Evolutionary conservation across 35 echinoderm and acorn worm genomes (phyloP), one percentile per base, ranked within the genome.

Genomic region (Acanthaster planci): DNA sequence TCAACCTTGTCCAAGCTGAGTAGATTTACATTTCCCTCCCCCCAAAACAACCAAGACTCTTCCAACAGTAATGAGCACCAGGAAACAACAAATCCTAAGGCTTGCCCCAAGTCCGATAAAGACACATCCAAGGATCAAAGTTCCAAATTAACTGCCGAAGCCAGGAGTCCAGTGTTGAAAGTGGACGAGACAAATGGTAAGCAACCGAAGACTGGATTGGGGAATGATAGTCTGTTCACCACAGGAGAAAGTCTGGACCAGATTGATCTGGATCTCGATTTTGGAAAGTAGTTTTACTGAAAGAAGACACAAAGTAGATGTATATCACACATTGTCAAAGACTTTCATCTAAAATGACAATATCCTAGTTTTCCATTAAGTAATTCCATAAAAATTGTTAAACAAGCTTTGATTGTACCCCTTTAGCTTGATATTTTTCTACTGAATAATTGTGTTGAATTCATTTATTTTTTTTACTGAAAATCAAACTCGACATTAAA

Each of bases 1-100:
- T 52, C 81, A 17, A 90, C 88, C 21, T 18, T 77, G 40, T 90
- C 88, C 55, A 90, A 90, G 72, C 82, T 90, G 21, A 90, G 76
- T 19, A 77, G 52, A 31, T 90, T 90, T 68, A 90, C 47, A 29
- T 90, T 90, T 78, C 31, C 81, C 38, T 83, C 81, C 29, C 81
- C 81, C 34, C 2, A 23, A 12, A 29, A 58, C 9, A 54, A 59
- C 31, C 56, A 53, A 5, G 14, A 83, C 19, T 56, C 80, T 38
- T 17, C 52, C 8, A 54, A 56, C 1, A 19, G 2, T 19, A 38
- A 58, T 12, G 34, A 22, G 17, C 60, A 30, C 60, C 60, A 29
- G 6, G 23, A 68, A 27, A 34, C 23, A 15, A 68, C 19, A 1
- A 7, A 68, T 14, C 60, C 60, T 1, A 31, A 26, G 7, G 0